These are phyloP conservation scores for Equus przewalskii DNA, from an alignment of 2,113 vertebrate species.

Conservation along the genomic window DNA sequence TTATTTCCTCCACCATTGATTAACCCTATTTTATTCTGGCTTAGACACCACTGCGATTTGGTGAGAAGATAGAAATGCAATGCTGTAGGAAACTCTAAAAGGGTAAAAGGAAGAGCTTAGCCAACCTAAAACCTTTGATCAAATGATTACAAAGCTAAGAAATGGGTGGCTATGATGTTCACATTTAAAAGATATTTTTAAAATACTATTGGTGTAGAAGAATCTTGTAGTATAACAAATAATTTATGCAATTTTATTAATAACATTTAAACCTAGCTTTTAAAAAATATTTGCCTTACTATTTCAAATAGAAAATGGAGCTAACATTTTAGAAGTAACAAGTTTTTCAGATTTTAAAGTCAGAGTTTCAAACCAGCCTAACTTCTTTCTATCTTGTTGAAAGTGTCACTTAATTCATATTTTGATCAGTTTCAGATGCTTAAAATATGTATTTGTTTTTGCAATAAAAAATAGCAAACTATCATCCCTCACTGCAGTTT, in stretches of 20 bases:
- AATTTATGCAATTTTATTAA: conserved; percentile 25
- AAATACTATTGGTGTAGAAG: background rate
- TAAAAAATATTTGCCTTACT: background rate
- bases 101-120: background rate
- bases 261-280: conserved; percentile 26
- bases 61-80: background rate
- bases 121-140: background rate
- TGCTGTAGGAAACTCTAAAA: background rate
- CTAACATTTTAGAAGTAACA: conserved; percentile 34
- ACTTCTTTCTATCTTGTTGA: conserved; percentile 33
- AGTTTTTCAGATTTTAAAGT: conserved; percentile 13
- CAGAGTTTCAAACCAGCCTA: background rate
- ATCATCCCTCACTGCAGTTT: background rate
- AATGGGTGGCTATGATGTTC: background rate
- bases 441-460: conserved; percentile 56
- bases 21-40: background rate
- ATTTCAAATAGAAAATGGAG: conserved; percentile 12
- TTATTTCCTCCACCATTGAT: conserved; percentile 16
- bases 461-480: background rate
- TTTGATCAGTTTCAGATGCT: conserved; percentile 57
- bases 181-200: background rate
- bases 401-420: conserved; percentile 56
- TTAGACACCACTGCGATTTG: conserved; percentile 28
- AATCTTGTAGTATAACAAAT: conserved; percentile 11
- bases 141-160: conserved; percentile 20